phyloP scores from a whole-genome alignment of 1,140 invertebrate genomes.

The Dendrolimus kikuchii region DNA sequence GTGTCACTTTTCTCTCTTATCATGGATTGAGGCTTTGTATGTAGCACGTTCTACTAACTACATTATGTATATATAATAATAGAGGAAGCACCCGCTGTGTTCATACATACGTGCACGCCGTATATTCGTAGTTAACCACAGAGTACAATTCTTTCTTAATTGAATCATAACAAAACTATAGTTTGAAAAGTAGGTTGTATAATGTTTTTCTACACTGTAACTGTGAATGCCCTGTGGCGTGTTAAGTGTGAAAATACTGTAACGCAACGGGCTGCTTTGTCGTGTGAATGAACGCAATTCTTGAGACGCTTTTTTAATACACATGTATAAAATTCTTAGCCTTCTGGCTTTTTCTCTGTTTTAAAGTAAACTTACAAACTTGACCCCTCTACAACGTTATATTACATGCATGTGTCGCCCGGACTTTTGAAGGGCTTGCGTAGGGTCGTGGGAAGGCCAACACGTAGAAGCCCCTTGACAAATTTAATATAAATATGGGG shows the following conservation, averaged over 20 bases:
- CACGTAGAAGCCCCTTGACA: no score
- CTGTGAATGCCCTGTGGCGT: conserved; percentile 8
- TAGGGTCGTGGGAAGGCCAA: no score
- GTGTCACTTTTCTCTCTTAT: conserved; percentile 28
- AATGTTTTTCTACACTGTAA: conserved; percentile 9
- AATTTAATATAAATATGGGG: no score
- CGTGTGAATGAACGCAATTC: conserved; percentile 10
- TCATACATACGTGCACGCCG: conserved; percentile 34
- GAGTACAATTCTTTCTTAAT: not conserved
- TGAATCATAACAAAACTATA: conserved; percentile 2
- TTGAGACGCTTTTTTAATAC: conserved; percentile 9
- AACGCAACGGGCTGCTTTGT: conserved; percentile 13
- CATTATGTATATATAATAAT: conserved; percentile 62
- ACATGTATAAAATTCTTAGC: not conserved
- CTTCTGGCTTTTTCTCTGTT: not conserved
- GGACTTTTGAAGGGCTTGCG: no score
- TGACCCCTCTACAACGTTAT: not conserved
- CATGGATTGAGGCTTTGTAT: conserved; percentile 51
- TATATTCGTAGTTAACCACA: conserved; percentile 44
- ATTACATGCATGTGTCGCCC: no score
- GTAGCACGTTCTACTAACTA: conserved; percentile 44
- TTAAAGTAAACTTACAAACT: not conserved
- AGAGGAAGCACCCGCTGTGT: conserved; percentile 38
- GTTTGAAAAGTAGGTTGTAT: conserved; percentile 3
- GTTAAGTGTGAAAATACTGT: conserved; percentile 12